phyloP scores from a whole-genome alignment of 2,113 vertebrate species.

The Columbina picui region DNA sequence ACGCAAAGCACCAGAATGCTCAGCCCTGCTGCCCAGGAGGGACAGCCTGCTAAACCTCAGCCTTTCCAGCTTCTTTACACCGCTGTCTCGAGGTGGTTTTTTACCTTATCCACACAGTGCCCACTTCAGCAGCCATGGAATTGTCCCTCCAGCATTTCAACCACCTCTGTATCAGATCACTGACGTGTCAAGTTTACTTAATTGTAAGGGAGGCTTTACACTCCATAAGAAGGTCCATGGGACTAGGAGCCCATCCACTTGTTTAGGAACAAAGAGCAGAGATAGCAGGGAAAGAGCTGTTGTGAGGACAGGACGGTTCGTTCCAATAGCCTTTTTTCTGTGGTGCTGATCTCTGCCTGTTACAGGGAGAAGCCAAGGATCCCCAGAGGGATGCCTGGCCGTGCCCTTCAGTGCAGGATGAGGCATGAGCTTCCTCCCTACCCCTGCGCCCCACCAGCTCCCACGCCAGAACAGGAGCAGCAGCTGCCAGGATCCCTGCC shows the following conservation, averaged over 20 bases:
- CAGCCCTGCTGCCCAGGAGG: not conserved
- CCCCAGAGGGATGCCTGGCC: not conserved
- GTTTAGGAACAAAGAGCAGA: not conserved
- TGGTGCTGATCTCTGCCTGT: not conserved
- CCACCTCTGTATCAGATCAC: not conserved
- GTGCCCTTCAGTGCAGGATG: not conserved
- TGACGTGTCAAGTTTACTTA: not conserved
- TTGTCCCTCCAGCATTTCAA: not conserved
- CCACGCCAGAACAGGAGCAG: not conserved
- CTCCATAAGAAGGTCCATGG: not conserved
- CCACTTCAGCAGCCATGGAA: not conserved
- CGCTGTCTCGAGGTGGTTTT: not conserved
- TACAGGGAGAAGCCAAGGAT: not conserved
- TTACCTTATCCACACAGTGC: not conserved
- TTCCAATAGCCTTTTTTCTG: not conserved
- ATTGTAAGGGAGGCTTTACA: not conserved
- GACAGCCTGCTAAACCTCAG: not conserved
- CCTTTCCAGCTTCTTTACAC: not conserved
- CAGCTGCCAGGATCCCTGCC: not conserved
- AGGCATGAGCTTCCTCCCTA: not conserved
- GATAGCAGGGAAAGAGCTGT: not conserved
- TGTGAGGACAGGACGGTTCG: not conserved
- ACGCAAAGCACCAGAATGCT: not conserved
- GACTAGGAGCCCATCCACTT: accelerated
- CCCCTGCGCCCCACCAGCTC: not conserved